Percentiles rank a stretch among this genome's conserved stretches.
phyloP scores from a whole-genome alignment of 2,113 vertebrate genomes.

The Alethe castanea region DNA sequence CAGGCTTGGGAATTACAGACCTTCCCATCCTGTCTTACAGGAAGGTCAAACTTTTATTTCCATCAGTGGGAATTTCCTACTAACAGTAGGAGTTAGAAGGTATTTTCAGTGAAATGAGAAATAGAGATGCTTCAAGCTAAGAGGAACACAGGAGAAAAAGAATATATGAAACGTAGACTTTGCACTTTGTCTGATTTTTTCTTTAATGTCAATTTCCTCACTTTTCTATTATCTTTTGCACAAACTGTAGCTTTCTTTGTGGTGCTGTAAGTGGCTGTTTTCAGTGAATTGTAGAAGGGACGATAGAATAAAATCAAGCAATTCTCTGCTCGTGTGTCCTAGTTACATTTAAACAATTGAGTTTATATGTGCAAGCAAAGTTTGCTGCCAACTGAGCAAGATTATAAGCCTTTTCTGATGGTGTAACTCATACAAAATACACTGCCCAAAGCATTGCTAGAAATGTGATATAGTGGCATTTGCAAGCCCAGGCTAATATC shows the following conservation, averaged over 20 bases:
- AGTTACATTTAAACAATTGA: background rate
- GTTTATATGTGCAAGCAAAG: background rate
- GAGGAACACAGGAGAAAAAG: background rate
- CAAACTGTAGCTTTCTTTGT: background rate
- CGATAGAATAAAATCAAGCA: background rate
- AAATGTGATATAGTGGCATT: background rate
- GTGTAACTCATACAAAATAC: background rate
- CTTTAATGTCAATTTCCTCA: background rate
- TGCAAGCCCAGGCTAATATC: constrained; percentile 41
- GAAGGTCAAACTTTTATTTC: background rate
- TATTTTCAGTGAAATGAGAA: background rate
- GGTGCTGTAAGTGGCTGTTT: background rate
- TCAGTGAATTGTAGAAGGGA: background rate
- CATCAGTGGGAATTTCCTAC: background rate
- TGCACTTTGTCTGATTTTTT: background rate
- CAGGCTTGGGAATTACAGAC: background rate
- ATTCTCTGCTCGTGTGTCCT: background rate
- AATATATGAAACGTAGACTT: background rate
- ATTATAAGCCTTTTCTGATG: background rate
- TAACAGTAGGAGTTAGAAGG: background rate
- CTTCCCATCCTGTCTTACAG: background rate
- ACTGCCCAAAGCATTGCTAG: background rate
- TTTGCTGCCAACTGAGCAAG: background rate
- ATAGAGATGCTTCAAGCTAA: background rate
- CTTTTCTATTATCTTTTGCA: background rate